Evolutionary conservation across 2,888 invertebrate species (phyloP), one percentile per base, ranked within the genome.

Genomic region (Amphipyra tragopoginis): DNA sequence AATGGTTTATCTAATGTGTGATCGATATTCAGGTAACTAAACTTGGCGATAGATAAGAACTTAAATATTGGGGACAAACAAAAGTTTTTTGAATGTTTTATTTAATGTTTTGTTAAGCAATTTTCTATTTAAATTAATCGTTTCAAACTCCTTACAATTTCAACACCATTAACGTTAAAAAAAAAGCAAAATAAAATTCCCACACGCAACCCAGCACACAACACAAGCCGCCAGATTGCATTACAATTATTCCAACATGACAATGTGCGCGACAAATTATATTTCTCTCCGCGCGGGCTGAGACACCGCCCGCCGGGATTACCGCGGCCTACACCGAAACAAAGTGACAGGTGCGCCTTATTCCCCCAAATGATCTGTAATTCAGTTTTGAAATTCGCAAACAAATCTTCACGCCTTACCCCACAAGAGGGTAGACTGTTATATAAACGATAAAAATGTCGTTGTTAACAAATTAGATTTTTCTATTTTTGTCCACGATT

Each of bases 241-340:
- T 82, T 80, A 81, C 81, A 81, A 83, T 85, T 80, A 86, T 79
- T 79, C 76, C 65, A 57, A 77, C 75, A 71, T 75, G 77, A 80
- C 80, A 85, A 81, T 81, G 82, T 80, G 78, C 75, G 83, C 80
- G 82, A 83, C 86, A 87, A 87, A 87, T 87, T 83, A 85, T 86
- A 85, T 87, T 81, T 81, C 72, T 78, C 59, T 56, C 60, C 56
- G 75, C 63, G 49, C 63, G 48, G 15, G 14, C 48, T 55, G 76
- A 78, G 66, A 71, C 63, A 65, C 57, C 65, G 60, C 65, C 77
- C 75, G 61, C 44, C 51, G 75, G 84, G 83, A 79, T 69, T 77
- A 74, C 72, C 39, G 55, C 64, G 77, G 75, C 75, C 59, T 54
- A 72, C 57, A 69, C 69, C 69, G 68, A 55, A 59, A 65, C 62